phyloP scores from a whole-genome alignment of 2,888 invertebrate species.

The Peribatodes rhomboidaria region DNA sequence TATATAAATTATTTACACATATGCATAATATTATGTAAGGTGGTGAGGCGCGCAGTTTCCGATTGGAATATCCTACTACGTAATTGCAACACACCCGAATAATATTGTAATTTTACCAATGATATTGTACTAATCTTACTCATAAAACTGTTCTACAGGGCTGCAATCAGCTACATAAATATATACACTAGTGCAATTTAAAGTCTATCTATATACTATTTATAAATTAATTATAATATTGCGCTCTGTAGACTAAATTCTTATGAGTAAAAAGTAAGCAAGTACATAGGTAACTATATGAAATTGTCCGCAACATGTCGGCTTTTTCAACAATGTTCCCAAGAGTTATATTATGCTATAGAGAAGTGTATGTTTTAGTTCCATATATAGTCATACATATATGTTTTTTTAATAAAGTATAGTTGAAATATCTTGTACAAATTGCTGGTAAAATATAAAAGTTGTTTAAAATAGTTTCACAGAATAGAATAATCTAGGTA shows the following conservation, averaged over 20 bases:
- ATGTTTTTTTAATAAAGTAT: slow-evolving; percentile 60
- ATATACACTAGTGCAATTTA: slow-evolving; percentile 37
- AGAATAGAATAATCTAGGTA: slow-evolving; percentile 84
- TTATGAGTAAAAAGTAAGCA: slow-evolving; percentile 47
- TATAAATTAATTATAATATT: slow-evolving; percentile 40
- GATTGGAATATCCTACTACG: slow-evolving; percentile 8
- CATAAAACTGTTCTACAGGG: slow-evolving; percentile 39
- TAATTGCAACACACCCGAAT: slow-evolving; percentile 31
- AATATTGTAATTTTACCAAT: slow-evolving; percentile 11
- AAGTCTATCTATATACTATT: slow-evolving; percentile 34
- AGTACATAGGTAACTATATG: slow-evolving; percentile 38
- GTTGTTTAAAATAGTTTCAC: slow-evolving; percentile 85
- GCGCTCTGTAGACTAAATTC: slow-evolving; percentile 23
- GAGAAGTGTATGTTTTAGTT: slow-evolving; percentile 62
- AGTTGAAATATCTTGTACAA: slow-evolving; percentile 72
- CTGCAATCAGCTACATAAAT: slow-evolving; percentile 29
- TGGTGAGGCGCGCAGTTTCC: slow-evolving; percentile 2
- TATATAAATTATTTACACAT: background rate
- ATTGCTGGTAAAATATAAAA: slow-evolving; percentile 84
- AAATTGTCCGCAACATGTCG: slow-evolving; percentile 43
- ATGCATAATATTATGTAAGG: slow-evolving; percentile 7
- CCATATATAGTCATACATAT: slow-evolving; percentile 55
- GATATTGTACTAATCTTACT: slow-evolving; percentile 26
- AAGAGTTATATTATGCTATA: slow-evolving; percentile 35
- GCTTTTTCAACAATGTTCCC: slow-evolving; percentile 47